Base-by-base conservation (phyloP, 2,888 invertebrate genomes). In the Pollenia amentaria region DNA sequence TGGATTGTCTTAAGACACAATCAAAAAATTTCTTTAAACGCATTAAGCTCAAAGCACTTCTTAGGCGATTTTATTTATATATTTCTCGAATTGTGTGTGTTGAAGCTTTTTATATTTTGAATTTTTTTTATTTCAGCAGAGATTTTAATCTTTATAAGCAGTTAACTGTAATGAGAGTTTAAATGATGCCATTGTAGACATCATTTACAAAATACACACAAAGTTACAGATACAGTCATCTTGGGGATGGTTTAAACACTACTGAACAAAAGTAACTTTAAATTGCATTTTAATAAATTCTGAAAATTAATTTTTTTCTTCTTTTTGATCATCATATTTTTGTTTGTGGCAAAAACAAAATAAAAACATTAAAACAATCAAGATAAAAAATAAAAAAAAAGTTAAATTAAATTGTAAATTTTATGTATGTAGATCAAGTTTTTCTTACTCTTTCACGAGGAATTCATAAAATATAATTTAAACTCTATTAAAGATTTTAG, bases 161-260 rank as follows among this genome's bases (percentile, higher is more conserved):
- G 88, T 88, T 89, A 89, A 88, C 88, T 87, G 88, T 89, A 89
- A 89, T 89, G 88, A 87, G 87, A 88, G 86, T 87, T 89, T 87
- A 89, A 88, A 88, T 88, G 89, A 88, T 84, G 84, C 78, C 78
- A 84, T 84, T 83, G 83, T 83, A 55, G 55, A 62, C 77, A n/a
- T 77, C 83, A 72, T 46, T 78, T 84, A 78, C 60, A 29, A 83
- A 64, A 21, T 48, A 21, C 51, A 70, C 44, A 55, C 18, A 38
- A 70, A 16, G 42, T 16, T 42, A 40, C 4, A 67, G 65, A 46
- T 60, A 29, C 38, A 48, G 55, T n/a, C 73, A 81, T 73, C 55
- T 46, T 16, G 16, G 11, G 72, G 46, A 14, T 48, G 55, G 44
- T 3, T 53, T 9, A n/a, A 62, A 57, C 12, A 73, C 80, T 73